Evolutionary conservation across 2,113 vertebrate genomes (phyloP).

Genomic region (Esox niger): DNA sequence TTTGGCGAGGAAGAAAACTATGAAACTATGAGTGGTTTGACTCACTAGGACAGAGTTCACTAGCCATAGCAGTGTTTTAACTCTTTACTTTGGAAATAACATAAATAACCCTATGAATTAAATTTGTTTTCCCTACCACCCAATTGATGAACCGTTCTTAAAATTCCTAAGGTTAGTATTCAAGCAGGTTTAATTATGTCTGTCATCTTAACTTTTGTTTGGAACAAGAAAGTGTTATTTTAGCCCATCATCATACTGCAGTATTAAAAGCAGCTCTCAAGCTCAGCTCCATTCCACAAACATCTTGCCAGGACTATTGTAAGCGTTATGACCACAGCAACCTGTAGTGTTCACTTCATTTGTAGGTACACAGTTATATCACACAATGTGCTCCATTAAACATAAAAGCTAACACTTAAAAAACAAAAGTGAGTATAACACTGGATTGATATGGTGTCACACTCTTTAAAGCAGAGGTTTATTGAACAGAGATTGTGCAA

Average conservation of each 20-base stretch:
- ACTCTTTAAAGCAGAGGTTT: constrained; percentile 88
- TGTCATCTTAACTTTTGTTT: background rate
- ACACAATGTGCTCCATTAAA: constrained; percentile 58
- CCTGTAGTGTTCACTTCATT: constrained; percentile 70
- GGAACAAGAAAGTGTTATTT: too few relatives aligned
- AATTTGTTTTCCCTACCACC: background rate
- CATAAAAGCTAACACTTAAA: background rate
- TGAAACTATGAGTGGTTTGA: too few relatives aligned
- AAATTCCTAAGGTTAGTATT: background rate
- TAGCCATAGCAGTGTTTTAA: too few relatives aligned
- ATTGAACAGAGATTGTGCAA: constrained; percentile 89
- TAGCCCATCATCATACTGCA: background rate
- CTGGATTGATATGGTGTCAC: constrained; percentile 83
- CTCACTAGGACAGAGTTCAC: too few relatives aligned
- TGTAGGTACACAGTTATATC: constrained; percentile 63
- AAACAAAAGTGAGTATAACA: constrained; percentile 76
- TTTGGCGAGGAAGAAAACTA: too few relatives aligned
- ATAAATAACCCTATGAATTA: background rate
- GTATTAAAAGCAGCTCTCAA: background rate
- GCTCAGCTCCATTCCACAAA: background rate
- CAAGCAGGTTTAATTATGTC: background rate
- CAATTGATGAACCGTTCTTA: background rate
- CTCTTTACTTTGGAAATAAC: background rate
- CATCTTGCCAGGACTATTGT: background rate
- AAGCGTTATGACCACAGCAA: constrained; percentile 53